phyloP scores from a whole-genome alignment of 2,113 vertebrate species.

The Oryctolagus cuniculus region mOryCun1.1 NC_091447.1:27916001-27916500 shows the following conservation, averaged over 20 bases:
- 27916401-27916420: too few species aligned
- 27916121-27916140: neutral
- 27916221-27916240: neutral
- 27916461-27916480: too few species aligned
- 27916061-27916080: neutral
- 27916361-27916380: too few species aligned
- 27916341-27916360: too few species aligned
- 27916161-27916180: neutral
- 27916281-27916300: neutral
- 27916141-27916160: neutral
- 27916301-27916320: neutral
- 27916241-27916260: neutral
- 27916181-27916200: neutral
- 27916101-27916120: neutral
- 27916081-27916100: neutral
- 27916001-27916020: too few species aligned
- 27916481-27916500: too few species aligned
- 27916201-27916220: slow-evolving; percentile 30
- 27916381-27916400: too few species aligned
- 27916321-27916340: neutral
- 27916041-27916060: too few species aligned
- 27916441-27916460: too few species aligned
- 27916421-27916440: too few species aligned
- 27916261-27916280: neutral
- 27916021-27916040: too few species aligned